Percentiles rank a stretch among this genome's conserved stretches.
Evolutionary conservation across 2,888 invertebrate genomes (phyloP).

Genomic region (Neoscelio sp.): DNA sequence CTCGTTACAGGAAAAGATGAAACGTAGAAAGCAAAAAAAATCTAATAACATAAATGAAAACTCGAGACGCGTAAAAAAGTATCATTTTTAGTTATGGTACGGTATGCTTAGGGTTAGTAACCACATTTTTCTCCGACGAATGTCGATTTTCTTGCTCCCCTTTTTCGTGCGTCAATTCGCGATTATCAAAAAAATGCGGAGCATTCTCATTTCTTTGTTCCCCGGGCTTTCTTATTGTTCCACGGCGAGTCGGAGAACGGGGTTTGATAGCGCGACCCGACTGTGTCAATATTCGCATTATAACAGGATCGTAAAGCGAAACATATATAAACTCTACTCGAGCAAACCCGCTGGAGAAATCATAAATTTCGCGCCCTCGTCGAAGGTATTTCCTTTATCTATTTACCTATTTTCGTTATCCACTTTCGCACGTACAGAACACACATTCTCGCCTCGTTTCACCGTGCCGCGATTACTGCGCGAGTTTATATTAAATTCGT

Average conservation of each 20-base stretch:
- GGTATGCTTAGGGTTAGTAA: constrained; percentile 6
- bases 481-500: constrained; percentile 54
- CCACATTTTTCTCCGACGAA: constrained; percentile 1
- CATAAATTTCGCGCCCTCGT: constrained; percentile 49
- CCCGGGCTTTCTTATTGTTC: constrained; percentile 11
- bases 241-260: not conserved
- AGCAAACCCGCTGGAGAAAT: constrained; percentile 45
- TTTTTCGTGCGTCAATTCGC: not conserved
- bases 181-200: constrained; percentile 8
- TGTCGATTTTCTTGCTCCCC: not conserved
- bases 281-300: constrained; percentile 58
- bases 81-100: constrained; percentile 3
- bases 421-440: constrained; percentile 34
- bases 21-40: too few species aligned
- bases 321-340: constrained; percentile 48
- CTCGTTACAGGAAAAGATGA: too few species aligned
- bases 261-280: constrained; percentile 38
- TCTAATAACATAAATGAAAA: not conserved
- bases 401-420: constrained; percentile 62
- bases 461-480: constrained; percentile 38
- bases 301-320: constrained; percentile 48
- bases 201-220: constrained; percentile 9
- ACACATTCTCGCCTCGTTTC: constrained; percentile 47
- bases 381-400: constrained; percentile 51
- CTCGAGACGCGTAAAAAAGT: not conserved